A percentile compares a stretch with the other conserved stretches of the same genome.
These are phyloP conservation scores for Crocidura indochinensis DNA, from an alignment of 2,797 vertebrate genomes.

Conservation along the genomic window DNA sequence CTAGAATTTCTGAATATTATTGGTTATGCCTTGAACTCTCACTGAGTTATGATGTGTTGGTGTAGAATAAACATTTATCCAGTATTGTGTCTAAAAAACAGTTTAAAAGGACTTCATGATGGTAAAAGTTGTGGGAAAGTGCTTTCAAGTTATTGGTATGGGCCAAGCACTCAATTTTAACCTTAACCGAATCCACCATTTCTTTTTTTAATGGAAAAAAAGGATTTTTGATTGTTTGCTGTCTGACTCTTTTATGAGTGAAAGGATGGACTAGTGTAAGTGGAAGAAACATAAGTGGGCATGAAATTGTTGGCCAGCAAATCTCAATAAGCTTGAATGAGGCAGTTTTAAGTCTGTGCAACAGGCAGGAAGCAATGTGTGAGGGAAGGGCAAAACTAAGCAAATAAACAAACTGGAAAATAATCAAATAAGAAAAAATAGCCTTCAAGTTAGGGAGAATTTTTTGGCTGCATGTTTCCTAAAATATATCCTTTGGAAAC, in stretches of 20 bases:
- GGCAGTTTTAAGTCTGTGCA: neutral
- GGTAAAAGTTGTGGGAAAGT: neutral
- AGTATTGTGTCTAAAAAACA: neutral
- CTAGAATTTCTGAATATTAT: conserved; percentile 23
- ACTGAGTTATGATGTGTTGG: neutral
- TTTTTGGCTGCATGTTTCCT: neutral
- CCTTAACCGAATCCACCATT: neutral
- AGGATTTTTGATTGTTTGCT: neutral
- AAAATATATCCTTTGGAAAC: neutral
- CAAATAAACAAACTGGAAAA: conserved; percentile 7
- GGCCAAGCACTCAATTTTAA: neutral
- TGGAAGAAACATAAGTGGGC: neutral
- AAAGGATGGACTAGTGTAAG: neutral
- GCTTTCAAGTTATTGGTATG: conserved; percentile 12
- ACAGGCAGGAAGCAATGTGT: neutral
- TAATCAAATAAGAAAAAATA: neutral
- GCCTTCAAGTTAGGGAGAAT: neutral
- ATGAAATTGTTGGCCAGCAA: conserved; percentile 43
- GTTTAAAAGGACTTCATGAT: conserved; percentile 19
- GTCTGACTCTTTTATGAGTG: conserved; percentile 22
- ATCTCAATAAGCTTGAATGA: neutral
- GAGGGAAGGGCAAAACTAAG: neutral
- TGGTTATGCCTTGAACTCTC: neutral
- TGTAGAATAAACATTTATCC: neutral
- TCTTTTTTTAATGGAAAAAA: neutral